Evolutionary conservation across 2,797 vertebrate genomes (phyloP).

Genomic region (Spinibarbus caldwelli): DNA sequence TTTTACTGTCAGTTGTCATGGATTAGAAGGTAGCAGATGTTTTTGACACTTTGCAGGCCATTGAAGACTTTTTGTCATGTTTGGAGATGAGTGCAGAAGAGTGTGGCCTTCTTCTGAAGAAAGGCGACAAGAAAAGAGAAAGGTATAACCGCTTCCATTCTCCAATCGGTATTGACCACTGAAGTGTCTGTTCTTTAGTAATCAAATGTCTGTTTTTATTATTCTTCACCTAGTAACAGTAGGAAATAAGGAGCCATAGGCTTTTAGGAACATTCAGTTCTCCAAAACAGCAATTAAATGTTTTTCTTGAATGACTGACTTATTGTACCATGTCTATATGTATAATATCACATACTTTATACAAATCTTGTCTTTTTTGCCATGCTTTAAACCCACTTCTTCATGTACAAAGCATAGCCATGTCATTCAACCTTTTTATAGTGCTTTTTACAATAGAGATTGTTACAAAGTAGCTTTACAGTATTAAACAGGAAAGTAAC

Average conservation of each 20-base stretch:
- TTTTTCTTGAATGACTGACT: too few relatives aligned
- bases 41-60: conserved; percentile 73
- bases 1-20: background rate
- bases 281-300: background rate
- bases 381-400: background rate
- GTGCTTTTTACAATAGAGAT: background rate
- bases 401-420: background rate
- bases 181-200: too few relatives aligned
- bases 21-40: background rate
- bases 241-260: too few relatives aligned
- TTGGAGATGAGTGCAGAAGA: conserved; percentile 87
- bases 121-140: conserved; percentile 94
- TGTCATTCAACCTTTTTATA: background rate
- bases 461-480: too few relatives aligned
- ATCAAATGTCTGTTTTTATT: background rate
- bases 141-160: conserved; percentile 76
- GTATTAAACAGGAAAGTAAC: background rate
- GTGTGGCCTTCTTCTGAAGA: conserved; percentile 93
- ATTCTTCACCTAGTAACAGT: too few relatives aligned
- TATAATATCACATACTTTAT: background rate
- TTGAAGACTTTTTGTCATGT: conserved; percentile 89
- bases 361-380: background rate
- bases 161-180: background rate
- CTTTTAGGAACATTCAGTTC: background rate
- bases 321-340: background rate